Evolutionary conservation across 2,113 vertebrate species (phyloP).

Genomic region (Hipposideros armiger): DNA sequence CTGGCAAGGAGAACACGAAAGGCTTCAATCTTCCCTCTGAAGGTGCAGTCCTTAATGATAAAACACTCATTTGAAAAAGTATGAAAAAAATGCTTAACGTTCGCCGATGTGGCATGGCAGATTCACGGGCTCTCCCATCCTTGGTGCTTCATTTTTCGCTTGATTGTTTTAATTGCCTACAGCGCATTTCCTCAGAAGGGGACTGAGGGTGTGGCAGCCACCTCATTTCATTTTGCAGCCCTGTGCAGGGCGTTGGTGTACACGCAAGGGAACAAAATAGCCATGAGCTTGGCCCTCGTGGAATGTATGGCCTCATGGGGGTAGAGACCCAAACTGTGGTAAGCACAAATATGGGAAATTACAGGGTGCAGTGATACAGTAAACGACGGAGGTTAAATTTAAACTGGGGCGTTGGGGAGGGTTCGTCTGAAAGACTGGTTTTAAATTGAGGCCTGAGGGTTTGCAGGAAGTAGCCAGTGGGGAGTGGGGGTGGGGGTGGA

Average conservation of each 20-base stretch:
- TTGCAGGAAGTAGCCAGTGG: neutral
- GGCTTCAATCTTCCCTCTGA: neutral
- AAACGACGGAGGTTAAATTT: neutral
- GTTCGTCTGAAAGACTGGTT: neutral
- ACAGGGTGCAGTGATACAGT: neutral
- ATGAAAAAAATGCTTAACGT: neutral
- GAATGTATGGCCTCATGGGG: fast-evolving
- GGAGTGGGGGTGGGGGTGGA: neutral
- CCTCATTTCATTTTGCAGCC: neutral
- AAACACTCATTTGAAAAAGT: neutral
- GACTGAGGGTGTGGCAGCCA: too few species aligned
- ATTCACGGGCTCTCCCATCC: fast-evolving
- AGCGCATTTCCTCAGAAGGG: neutral
- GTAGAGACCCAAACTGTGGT: neutral
- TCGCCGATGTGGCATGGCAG: neutral
- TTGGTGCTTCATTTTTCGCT: neutral
- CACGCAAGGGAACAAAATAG: neutral
- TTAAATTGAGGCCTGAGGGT: neutral
- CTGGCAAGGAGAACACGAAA: too few species aligned
- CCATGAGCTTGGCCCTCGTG: neutral
- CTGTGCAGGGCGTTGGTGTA: fast-evolving
- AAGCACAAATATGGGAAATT: neutral
- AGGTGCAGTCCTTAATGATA: slow-evolving; percentile 30
- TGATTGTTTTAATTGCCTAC: neutral
- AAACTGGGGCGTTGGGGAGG: neutral